Conservation (phyloP, 2,888 invertebrate genomes). For the Meteorus cinctellus region DNA sequence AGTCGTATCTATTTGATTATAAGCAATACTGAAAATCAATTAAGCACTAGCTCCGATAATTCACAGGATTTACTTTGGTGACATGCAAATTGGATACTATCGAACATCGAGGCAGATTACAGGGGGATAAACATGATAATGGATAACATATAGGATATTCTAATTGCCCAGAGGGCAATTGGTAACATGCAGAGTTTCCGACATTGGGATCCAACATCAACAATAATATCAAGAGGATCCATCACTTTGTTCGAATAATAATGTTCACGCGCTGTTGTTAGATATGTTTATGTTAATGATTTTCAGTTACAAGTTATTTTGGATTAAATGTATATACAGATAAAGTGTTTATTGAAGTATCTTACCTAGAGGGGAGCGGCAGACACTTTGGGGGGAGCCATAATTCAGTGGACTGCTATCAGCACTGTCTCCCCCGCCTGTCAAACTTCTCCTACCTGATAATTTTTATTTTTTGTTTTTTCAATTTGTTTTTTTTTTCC, state of each 20-base stretch:
- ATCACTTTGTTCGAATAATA: conserved; percentile 8
- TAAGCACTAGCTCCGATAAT: not conserved
- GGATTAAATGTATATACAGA: conserved; percentile 14
- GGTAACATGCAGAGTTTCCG: not conserved
- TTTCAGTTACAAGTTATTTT: not conserved
- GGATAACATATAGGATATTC: not conserved
- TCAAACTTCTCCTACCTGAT: conserved; percentile 71
- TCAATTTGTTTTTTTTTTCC: conserved; percentile 51
- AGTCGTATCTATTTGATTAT: not conserved
- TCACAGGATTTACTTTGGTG: not conserved
- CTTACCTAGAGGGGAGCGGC: conserved; percentile 77
- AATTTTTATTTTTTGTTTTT: conserved; percentile 60
- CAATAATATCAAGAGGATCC: conserved; percentile 20
- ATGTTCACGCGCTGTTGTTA: conserved; percentile 31
- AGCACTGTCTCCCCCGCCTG: conserved; percentile 74
- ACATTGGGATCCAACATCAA: not conserved
- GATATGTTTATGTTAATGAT: conserved; percentile 23
- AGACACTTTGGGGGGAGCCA: conserved; percentile 76
- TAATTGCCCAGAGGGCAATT: not conserved
- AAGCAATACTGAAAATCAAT: not conserved
- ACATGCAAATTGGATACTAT: not conserved
- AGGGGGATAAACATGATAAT: conserved; percentile 7
- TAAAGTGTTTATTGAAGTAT: conserved; percentile 47
- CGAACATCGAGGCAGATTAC: conserved; percentile 2
- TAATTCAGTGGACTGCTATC: conserved; percentile 76